A percentile compares a stretch with the other conserved stretches of the same genome.
Evolutionary conservation across 2,888 invertebrate species (phyloP).

Genomic region (Amblyjoppa proteus): DNA sequence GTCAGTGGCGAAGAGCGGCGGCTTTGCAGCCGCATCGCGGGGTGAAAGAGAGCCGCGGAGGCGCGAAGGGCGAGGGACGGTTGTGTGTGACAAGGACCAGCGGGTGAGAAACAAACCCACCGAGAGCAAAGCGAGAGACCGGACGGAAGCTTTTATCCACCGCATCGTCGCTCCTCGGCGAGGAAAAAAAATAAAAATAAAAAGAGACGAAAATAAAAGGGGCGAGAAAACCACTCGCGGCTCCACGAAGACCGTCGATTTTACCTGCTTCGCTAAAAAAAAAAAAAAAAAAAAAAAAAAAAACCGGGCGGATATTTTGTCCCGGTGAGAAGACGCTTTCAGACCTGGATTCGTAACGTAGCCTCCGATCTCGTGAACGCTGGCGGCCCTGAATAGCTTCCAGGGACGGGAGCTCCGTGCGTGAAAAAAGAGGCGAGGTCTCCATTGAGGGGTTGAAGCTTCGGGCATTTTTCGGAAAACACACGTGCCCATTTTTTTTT

Average conservation of each 20-base stretch:
- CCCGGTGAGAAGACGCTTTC: background rate
- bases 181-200: background rate
- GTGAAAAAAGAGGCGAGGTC: slow-evolving; percentile 4
- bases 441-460: background rate
- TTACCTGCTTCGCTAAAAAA: background rate
- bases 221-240: background rate
- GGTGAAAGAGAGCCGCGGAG: slow-evolving; percentile 15
- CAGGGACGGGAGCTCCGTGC: background rate
- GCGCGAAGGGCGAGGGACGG: slow-evolving; percentile 16
- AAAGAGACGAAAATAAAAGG: background rate
- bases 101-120: background rate
- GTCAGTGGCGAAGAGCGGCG: background rate
- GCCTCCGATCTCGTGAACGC: background rate
- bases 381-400: too few species aligned
- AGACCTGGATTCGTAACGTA: background rate
- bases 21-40: slow-evolving; percentile 10
- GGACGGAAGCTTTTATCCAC: slow-evolving; percentile 42
- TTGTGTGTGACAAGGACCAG: background rate
- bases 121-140: slow-evolving; percentile 15
- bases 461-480: background rate
- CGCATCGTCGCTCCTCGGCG: background rate
- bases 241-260: background rate
- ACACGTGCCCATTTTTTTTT: background rate
- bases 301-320: background rate
- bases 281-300: background rate